Evolutionary conservation across 2,797 vertebrate genomes (phyloP), one percentile per base, ranked within the genome.

Genomic region (Cetoscarus ocellatus): DNA sequence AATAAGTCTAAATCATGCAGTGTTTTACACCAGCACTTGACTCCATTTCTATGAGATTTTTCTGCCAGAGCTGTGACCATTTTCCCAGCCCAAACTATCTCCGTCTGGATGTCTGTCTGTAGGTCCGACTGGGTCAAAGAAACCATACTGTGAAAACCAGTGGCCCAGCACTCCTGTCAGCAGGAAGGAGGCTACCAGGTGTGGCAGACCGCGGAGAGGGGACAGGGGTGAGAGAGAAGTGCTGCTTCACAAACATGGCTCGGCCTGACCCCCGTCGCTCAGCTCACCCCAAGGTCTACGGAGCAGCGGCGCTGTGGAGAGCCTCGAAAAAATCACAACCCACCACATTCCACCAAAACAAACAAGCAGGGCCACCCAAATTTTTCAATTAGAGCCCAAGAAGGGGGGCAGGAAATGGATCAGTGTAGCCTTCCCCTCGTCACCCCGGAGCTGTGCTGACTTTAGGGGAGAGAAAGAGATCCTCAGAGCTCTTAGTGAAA

Each of bases 291-390:
- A 5, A 92, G 94, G 93, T 95, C 86, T 88, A 89, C 85, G 92
- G 95, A 91, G 87, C 90, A 90, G 95, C 91, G 92, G 94, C 93
- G 94, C 94, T 94, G 95, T 96, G 95, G 95, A 96, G 96, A 94
- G 95, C 93, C 94, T 94, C 94, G 90, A 92, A 96, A 96, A 97
- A 96, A 95, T 27, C 60, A 95, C 93, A 96, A 93, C 95, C 96
- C 93, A 91, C 94, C 93, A 89, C 96, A 96, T 96, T 97, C 95
- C 95, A 95, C 93, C 92, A 96, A 96, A 96, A 96, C 96, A 97
- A 97, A 98, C 96, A 96, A 96, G 95, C 94, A 96, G 95, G 96
- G 96, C 97, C 97, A 98, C 97, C 97, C 97, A 97, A 96, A 96
- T 96, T 95, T 91, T 97, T 96, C 96, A 97, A 97, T 98, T 97